Evolutionary conservation across 1,140 invertebrate genomes (phyloP), one percentile per base, ranked within the genome.

Genomic region (Stegodyphus dumicola): DNA sequence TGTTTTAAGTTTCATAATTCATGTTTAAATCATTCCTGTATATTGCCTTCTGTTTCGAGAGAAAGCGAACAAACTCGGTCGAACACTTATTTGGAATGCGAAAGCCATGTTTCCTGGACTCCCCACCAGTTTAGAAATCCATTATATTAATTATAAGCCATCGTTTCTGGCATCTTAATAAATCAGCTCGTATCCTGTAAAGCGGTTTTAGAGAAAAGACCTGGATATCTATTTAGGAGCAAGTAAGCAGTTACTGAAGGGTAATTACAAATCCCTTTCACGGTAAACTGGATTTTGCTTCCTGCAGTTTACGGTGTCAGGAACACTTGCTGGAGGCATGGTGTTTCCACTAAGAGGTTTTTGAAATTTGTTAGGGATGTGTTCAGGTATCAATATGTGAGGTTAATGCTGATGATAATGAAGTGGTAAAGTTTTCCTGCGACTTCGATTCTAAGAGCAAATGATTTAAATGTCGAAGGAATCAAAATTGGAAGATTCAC

Each of bases 111-210:
- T 81, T 73, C 70, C 48, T 49, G 11, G 18, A 54, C 65, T 70
- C 65, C 49, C 53, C 65, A 60, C 51, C 56, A 79, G 69, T 81
- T 81, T 81, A 81, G 78, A 81, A 81, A 81, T 81, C 78, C 78
- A 81, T 81, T 81, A 81, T 73, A 81, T 81, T 81, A 81, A 81
- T 81, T 81, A 81, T 73, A 81, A 81, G 78, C 70, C 78, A 81
- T 81, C 78, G 69, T 60, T 73, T 17, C 56, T 66, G 65, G 75
- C 75, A 73, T 81, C 78, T 81, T 81, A 81, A 81, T 81, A 81
- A 81, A 81, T 81, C 78, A 81, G 78, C 73, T 81, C 71, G 53
- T 81, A 52, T 56, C 70, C 78, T 79, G 67, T 79, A 79, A 56
- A 81, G 52, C 78, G 60, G 54, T 69, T 67, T 69, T 33, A 9